Base-by-base conservation (phyloP, 2,888 invertebrate genomes). In the Thecophora atra region DNA sequence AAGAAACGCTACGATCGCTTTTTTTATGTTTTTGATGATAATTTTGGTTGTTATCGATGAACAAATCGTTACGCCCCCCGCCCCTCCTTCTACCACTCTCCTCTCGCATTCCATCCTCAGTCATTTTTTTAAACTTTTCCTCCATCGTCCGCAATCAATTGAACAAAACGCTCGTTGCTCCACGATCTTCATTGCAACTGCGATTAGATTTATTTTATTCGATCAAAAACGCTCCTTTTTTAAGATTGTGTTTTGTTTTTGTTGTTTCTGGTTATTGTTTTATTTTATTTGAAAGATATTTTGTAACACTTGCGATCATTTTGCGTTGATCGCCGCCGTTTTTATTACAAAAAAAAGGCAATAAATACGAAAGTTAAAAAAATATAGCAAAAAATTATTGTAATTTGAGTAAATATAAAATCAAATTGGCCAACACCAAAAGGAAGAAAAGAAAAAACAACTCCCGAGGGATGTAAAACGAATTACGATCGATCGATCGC, bases 251-350 rank as follows among this genome's bases (percentile, higher is more conserved):
- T 5, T 47, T n/a, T n/a, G 17, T 5, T 47, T n/a, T n/a, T 47
- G 47, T n/a, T 28, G 28, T 28, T 58, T n/a, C 17, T 1, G 28
- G 24, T 58, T 26, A 1, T 24, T 26, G 28, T 24, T 42, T 4
- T 60, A 1, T 44, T 24, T 13, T 24, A 11, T 28, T 58, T 60
- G 47, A 17, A n/a, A 26, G 8, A 26, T 37, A 77, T 79, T 81
- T 78, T 80, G 78, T 80, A 70, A 70, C 70, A 72, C 72, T 72
- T 72, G 72, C 72, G 68, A 51, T 72, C 72, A 68, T 72, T 66
- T 72, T 24, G 52, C 63, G 52, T 37, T 52, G 26, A 63, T 47
- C 60, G 68, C 68, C 58, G 60, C 60, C 26, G 58, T 58, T 7
- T 13, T 24, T 3, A 44, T 4, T 37, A n/a, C 17, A 37, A 37